Conservation (phyloP, 1,140 invertebrate genomes). For the Zaprionus taronus region DNA sequence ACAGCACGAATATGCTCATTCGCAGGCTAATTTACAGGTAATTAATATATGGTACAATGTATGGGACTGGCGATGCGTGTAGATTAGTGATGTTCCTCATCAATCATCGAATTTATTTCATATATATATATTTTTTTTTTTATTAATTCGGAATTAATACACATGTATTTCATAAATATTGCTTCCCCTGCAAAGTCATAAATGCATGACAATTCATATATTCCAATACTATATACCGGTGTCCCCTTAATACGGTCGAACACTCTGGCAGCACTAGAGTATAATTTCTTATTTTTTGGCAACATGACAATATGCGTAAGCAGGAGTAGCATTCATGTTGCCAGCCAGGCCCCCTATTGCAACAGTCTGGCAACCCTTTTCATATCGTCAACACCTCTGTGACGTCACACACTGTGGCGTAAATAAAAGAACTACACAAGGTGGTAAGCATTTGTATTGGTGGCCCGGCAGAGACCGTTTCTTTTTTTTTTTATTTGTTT, state of each 20-base stretch:
- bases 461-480: conserved; percentile 18
- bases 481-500: conserved; percentile 34
- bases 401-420: conserved; percentile 12
- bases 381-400: not conserved
- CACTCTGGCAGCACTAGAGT: not conserved
- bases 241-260: not conserved
- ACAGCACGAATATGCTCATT: conserved; percentile 2
- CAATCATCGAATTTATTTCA: not conserved
- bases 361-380: conserved; percentile 25
- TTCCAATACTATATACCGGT: not conserved
- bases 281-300: not conserved
- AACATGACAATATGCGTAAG: not conserved
- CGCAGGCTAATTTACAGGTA: not conserved
- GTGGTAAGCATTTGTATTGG: conserved; percentile 10
- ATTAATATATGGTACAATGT: not conserved
- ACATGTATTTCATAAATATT: not conserved
- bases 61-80: not conserved
- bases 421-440: not conserved
- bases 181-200: not conserved
- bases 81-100: conserved; percentile 4
- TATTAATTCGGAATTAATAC: not conserved
- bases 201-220: not conserved
- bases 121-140: not conserved
- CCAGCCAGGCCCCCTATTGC: not conserved
- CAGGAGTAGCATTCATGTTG: conserved; percentile 5